These are phyloP conservation scores for Elymnias hypermnestra DNA, from an alignment of 1,140 invertebrate genomes.

Conservation along the genomic window DNA sequence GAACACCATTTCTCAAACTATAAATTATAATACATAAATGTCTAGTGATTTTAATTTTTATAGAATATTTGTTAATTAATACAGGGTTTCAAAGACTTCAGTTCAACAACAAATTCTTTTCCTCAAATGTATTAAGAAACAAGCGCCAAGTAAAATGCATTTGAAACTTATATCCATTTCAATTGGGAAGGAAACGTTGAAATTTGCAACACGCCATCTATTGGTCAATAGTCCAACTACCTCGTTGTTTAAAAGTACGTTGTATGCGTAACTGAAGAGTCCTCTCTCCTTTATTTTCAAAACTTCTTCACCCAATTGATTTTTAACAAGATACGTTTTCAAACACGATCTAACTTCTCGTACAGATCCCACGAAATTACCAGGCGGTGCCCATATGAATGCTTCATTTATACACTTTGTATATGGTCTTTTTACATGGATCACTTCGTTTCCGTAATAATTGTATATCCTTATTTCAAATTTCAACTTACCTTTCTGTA, in stretches of 20 bases:
- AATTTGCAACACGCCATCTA: constrained; percentile 19
- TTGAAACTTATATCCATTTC: constrained; percentile 32
- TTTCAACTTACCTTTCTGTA: constrained; percentile 18
- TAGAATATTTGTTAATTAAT: too few relatives aligned
- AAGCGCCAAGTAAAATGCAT: constrained; percentile 37
- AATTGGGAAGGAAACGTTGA: constrained; percentile 32
- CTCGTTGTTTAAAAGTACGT: constrained; percentile 20
- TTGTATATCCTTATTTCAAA: constrained; percentile 40
- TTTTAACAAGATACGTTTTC: constrained; percentile 27
- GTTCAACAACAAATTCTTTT: not conserved
- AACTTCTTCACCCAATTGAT: constrained; percentile 17
- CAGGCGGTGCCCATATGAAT: constrained; percentile 37
- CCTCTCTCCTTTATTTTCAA: constrained; percentile 26
- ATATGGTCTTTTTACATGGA: constrained; percentile 30
- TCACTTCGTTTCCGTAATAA: constrained; percentile 44
- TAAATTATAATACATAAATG: too few relatives aligned
- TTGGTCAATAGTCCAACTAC: constrained; percentile 24
- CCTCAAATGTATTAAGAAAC: constrained; percentile 31
- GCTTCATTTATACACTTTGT: constrained; percentile 26
- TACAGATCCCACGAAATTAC: constrained; percentile 34
- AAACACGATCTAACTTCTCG: constrained; percentile 13
- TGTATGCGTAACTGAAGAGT: constrained; percentile 15
- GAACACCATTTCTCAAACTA: too few relatives aligned
- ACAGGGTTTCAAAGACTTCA: too few relatives aligned
- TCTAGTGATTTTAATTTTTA: too few relatives aligned